These are phyloP conservation scores for Vespertilio murinus DNA, from an alignment of 2,797 vertebrate genomes.

Conservation along the genomic window DNA sequence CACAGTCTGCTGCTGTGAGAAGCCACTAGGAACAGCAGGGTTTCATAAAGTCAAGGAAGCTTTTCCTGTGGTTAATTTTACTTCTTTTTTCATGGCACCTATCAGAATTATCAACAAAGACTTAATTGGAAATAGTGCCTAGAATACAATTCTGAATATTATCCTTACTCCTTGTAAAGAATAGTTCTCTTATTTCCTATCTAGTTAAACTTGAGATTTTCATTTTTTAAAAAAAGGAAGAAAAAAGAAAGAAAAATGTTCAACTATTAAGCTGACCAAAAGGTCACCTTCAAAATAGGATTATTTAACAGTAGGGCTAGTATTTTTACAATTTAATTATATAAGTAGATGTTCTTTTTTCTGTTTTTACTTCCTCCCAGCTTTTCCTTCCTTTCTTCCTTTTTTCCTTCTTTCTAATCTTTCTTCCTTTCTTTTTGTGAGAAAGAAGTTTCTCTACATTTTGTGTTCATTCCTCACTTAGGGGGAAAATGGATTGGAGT, in stretches of 20 bases:
- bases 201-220: background rate
- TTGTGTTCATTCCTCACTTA: conserved; percentile 32
- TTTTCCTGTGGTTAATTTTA: conserved; percentile 36
- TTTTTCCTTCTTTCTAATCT: background rate
- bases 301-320: background rate
- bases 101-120: conserved; percentile 46
- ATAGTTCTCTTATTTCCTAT: background rate
- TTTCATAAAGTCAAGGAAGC: background rate
- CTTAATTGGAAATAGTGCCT: conserved; percentile 26
- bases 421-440: background rate
- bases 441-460: conserved; percentile 46
- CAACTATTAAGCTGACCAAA: conserved; percentile 28
- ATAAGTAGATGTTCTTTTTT: background rate
- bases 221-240: background rate
- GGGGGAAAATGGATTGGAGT: conserved; percentile 14
- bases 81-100: background rate
- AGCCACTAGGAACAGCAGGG: background rate
- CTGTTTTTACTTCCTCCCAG: no score
- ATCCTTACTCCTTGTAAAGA: conserved; percentile 3
- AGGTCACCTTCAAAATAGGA: background rate
- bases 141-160: conserved; percentile 50
- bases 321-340: background rate
- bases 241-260: background rate
- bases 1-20: background rate
- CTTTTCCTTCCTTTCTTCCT: background rate